Conservation (phyloP, 35 echinoderm and acorn worm genomes). For the Anneissia japonica region DNA sequence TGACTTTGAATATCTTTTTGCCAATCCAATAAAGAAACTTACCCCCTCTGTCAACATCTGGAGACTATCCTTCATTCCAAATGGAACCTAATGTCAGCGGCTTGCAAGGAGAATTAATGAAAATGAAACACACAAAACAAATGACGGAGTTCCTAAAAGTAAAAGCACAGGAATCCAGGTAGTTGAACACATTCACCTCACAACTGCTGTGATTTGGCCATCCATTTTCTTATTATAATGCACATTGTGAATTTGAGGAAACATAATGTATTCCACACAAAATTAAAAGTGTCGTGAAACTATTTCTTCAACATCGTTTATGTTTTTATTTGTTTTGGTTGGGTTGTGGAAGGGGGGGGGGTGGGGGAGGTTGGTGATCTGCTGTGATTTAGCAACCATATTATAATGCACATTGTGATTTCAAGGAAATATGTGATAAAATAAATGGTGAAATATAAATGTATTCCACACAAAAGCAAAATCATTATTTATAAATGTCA, state of each 20-base stretch:
- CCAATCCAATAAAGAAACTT: slow-evolving; percentile 34
- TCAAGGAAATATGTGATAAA: too few relatives aligned
- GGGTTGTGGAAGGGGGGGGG: too few relatives aligned
- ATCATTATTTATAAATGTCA: too few relatives aligned
- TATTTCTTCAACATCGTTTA: neutral
- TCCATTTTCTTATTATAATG: neutral
- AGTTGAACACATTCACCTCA: neutral
- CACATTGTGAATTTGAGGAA: neutral
- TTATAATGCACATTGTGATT: too few relatives aligned
- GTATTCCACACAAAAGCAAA: too few relatives aligned
- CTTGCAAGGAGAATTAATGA: slow-evolving; percentile 70
- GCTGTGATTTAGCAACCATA: too few relatives aligned
- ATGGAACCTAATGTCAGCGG: neutral
- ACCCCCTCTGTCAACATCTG: slow-evolving; percentile 2
- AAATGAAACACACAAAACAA: slow-evolving; percentile 72
- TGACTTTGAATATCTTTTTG: slow-evolving; percentile 29
- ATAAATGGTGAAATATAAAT: too few relatives aligned
- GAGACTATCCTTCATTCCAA: neutral
- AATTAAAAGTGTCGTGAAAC: neutral
- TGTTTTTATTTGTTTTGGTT: neutral
- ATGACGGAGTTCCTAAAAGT: slow-evolving; percentile 64
- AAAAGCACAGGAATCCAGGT: slow-evolving; percentile 29
- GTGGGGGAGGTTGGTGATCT: too few relatives aligned
- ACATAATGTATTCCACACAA: neutral
- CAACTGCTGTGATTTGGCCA: neutral